phyloP scores from a whole-genome alignment of 2,113 vertebrate species.

The Lophius piscatorius region DNA sequence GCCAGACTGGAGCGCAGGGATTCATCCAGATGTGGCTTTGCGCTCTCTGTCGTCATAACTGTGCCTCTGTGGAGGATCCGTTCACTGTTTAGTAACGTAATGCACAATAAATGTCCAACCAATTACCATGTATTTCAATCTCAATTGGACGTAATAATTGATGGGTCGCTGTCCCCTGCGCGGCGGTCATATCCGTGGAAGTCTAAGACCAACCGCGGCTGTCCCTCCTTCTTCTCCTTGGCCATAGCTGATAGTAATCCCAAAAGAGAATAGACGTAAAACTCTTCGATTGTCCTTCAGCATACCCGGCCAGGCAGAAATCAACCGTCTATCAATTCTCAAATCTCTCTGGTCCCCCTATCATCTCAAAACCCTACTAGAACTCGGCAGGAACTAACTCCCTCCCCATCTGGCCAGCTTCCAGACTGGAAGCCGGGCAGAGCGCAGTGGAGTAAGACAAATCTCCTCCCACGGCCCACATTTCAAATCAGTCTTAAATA shows the following conservation, averaged over 20 bases:
- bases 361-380: slow-evolving; percentile 64
- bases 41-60: slow-evolving; percentile 87
- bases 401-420: slow-evolving; percentile 80
- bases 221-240: slow-evolving; percentile 68
- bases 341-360: slow-evolving; percentile 70
- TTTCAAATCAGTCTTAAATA: slow-evolving; percentile 46
- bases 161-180: too few species aligned
- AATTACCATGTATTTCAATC: too few species aligned
- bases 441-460: slow-evolving; percentile 63
- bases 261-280: slow-evolving; percentile 64
- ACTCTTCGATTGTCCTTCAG: slow-evolving; percentile 59
- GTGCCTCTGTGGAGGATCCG: slow-evolving; percentile 4
- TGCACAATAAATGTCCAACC: too few species aligned
- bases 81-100: too few species aligned
- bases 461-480: slow-evolving; percentile 70
- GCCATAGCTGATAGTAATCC: slow-evolving; percentile 75
- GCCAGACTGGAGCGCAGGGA: slow-evolving; percentile 80
- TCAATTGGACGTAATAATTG: too few species aligned
- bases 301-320: slow-evolving; percentile 74
- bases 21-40: slow-evolving; percentile 82
- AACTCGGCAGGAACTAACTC: slow-evolving; percentile 71
- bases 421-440: slow-evolving; percentile 78
- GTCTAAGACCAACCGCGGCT: slow-evolving; percentile 53
- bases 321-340: slow-evolving; percentile 78
- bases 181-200: slow-evolving; percentile 31